Conservation (phyloP, 2,888 invertebrate genomes). For the Xylota sylvarum region DNA sequence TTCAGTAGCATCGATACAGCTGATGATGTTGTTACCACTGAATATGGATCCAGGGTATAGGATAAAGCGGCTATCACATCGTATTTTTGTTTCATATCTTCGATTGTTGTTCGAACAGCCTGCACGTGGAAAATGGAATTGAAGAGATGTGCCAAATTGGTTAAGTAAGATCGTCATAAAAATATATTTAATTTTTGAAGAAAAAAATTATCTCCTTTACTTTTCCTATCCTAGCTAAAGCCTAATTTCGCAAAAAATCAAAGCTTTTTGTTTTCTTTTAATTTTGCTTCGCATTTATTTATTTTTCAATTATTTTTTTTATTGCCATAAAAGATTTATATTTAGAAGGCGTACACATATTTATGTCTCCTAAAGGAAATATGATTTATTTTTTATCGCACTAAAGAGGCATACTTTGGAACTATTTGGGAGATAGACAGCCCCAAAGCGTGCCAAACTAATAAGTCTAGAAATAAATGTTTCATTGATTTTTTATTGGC, state of each 20-base stretch:
- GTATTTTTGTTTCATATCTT: slow-evolving; percentile 89
- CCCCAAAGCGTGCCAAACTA: slow-evolving; percentile 21
- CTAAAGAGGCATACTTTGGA: slow-evolving; percentile 19
- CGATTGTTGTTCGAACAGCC: slow-evolving; percentile 87
- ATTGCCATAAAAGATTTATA: slow-evolving; percentile 36
- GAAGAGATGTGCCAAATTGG: slow-evolving; percentile 85
- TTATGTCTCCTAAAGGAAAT: slow-evolving; percentile 13
- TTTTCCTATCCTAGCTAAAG: slow-evolving; percentile 58
- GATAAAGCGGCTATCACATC: slow-evolving; percentile 90
- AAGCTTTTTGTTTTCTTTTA: slow-evolving; percentile 49
- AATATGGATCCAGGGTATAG: slow-evolving; percentile 91
- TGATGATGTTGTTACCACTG: slow-evolving; percentile 85
- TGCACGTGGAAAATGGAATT: slow-evolving; percentile 82
- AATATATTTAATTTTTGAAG: slow-evolving; percentile 55
- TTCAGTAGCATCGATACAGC: slow-evolving; percentile 85
- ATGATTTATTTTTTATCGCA: neutral
- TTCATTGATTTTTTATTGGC: neutral
- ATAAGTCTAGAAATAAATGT: slow-evolving; percentile 28
- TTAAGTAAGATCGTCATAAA: slow-evolving; percentile 82
- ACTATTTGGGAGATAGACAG: slow-evolving; percentile 55
- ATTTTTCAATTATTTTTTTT: slow-evolving; percentile 9
- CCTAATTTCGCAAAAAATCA: slow-evolving; percentile 38
- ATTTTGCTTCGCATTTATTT: slow-evolving; percentile 50
- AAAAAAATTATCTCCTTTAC: slow-evolving; percentile 52
- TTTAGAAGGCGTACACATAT: slow-evolving; percentile 35